Evolutionary conservation across 2,888 invertebrate genomes (phyloP), one percentile per base, ranked within the genome.

Genomic region (Luffia ferchaultella): DNA sequence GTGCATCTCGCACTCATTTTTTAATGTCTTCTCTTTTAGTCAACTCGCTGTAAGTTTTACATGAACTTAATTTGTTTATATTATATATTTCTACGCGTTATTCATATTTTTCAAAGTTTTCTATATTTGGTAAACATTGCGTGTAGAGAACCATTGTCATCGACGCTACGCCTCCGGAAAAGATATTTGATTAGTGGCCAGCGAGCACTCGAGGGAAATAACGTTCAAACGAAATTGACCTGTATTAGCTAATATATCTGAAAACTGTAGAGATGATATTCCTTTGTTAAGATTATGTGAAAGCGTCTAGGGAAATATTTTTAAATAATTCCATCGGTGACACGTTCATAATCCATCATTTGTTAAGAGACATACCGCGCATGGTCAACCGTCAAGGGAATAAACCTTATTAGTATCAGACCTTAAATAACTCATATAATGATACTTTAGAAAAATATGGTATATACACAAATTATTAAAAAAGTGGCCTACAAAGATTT

Each of bases 111-210:
- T n/a, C n/a, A n/a, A n/a, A n/a, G n/a, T 30, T 30, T 30, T 30
- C 30, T 7, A 30, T 30, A 60, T 67, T 77, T 77, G 72, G 68
- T 63, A 57, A 60, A 18, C 65, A 16, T 45, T 51, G 54, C 18
- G 53, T 9, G 49, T 52, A 66, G 70, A 71, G 72, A 64, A 62
- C 67, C 70, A 73, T 75, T 73, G 76, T 78, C 77, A 73, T 70
- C 68, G 64, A 70, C 63, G 52, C 68, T 61, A 59, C 56, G 63
- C 65, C 62, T 63, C 58, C 64, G 67, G 71, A 70, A 72, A 76
- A 76, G 63, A 77, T 77, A 82, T 80, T 79, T 78, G 79, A 80
- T 80, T 80, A 79, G 79, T 69, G 70, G 59, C 69, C 68, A 60
- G 65, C 65, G 70, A 61, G 64, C 72, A 59, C 68, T 50, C 47